A percentile compares a stretch with the other conserved stretches of the same genome.
Conservation (phyloP, 2,113 vertebrate genomes). For the Hippocampus barbouri region DNA sequence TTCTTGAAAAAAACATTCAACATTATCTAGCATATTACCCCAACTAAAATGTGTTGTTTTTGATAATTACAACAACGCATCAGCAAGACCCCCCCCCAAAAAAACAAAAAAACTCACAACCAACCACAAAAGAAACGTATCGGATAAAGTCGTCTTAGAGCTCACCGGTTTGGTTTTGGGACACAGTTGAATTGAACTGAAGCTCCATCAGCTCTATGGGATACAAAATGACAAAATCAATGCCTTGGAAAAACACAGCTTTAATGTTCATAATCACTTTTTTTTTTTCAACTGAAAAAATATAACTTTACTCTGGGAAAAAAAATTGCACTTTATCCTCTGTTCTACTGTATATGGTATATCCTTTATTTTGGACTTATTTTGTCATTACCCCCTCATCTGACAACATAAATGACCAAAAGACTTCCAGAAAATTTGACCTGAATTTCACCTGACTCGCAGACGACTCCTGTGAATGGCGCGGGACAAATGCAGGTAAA, state of each 20-base stretch:
- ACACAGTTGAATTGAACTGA: conserved; percentile 54
- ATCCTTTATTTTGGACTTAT: too few species aligned
- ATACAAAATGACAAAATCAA: background rate
- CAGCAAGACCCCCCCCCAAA: conserved; percentile 19
- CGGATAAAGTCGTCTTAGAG: conserved; percentile 1
- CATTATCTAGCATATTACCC: background rate
- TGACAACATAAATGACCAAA: background rate
- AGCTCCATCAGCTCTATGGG: conserved; percentile 59
- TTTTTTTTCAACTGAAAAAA: too few species aligned
- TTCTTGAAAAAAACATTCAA: too few species aligned
- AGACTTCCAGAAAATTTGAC: background rate
- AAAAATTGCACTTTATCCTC: too few species aligned
- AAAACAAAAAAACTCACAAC: background rate
- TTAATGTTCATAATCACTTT: too few species aligned
- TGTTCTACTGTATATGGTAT: too few species aligned
- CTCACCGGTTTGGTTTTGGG: conserved; percentile 70
- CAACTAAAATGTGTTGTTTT: conserved; percentile 67
- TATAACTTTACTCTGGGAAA: too few species aligned
- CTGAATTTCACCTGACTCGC: conserved; percentile 82
- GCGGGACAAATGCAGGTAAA: conserved; percentile 81
- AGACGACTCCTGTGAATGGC: conserved; percentile 79
- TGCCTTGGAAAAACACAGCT: too few species aligned
- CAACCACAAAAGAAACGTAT: conserved; percentile 7
- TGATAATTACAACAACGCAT: conserved; percentile 71
- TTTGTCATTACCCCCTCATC: background rate